phyloP scores from a whole-genome alignment of 1,140 invertebrate species.

The Drosophila oshimai region DNA sequence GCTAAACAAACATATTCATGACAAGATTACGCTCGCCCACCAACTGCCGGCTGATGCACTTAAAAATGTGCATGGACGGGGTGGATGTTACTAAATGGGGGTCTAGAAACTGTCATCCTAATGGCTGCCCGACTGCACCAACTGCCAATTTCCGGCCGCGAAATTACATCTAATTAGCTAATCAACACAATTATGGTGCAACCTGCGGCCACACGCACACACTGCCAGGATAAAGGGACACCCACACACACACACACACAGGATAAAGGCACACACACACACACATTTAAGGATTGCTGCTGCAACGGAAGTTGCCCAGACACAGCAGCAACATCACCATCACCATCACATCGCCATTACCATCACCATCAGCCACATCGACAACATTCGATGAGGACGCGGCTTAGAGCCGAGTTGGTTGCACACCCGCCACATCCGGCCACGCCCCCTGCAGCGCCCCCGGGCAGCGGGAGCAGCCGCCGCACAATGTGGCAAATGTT shows the following conservation, averaged over 20 bases:
- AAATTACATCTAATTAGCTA: constrained; percentile 78
- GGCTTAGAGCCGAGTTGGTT: constrained; percentile 9
- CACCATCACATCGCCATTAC: constrained; percentile 2
- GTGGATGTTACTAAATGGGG: background rate
- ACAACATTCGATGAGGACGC: constrained; percentile 25
- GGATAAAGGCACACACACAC: background rate
- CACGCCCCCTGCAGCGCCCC: background rate
- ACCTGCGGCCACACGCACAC: constrained; percentile 6
- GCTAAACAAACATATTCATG: constrained; percentile 77
- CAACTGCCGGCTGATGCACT: constrained; percentile 41
- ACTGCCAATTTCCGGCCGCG: constrained; percentile 73
- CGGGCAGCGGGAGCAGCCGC: background rate
- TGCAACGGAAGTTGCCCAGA: constrained; percentile 59
- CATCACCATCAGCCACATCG: constrained; percentile 15
- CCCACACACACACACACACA: background rate
- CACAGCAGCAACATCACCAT: constrained; percentile 16
- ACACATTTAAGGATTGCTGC: background rate
- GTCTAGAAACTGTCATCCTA: constrained; percentile 37
- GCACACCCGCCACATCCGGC: constrained; percentile 37
- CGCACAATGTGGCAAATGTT: constrained; percentile 24
- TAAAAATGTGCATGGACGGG: constrained; percentile 49
- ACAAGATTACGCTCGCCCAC: constrained; percentile 55
- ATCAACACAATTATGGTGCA: constrained; percentile 74
- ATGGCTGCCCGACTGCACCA: constrained; percentile 34
- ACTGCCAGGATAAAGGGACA: background rate